phyloP scores from a whole-genome alignment of 2,113 vertebrate species.

The Lonchura striata region DNA sequence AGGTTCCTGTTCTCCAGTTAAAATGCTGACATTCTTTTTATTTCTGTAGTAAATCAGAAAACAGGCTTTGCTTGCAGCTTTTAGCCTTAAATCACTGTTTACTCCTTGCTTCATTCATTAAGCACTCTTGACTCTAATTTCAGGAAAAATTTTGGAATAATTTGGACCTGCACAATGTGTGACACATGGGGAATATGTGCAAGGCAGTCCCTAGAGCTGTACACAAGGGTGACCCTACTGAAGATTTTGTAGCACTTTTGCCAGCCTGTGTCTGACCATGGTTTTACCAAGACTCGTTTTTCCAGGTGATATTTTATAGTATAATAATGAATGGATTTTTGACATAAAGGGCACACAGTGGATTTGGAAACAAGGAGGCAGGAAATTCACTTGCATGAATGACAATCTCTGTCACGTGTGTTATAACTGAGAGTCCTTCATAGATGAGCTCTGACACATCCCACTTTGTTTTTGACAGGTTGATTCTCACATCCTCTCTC shows the following conservation, averaged over 20 bases:
- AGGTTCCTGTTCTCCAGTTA: not conserved
- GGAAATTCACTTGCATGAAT: not conserved
- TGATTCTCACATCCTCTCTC: not conserved
- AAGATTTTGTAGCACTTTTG: not conserved
- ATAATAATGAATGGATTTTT: not conserved
- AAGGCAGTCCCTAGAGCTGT: not conserved
- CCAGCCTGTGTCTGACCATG: fast-evolving
- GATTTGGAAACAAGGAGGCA: not conserved
- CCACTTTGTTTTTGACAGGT: not conserved
- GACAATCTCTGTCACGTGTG: not conserved
- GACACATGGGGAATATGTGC: fast-evolving
- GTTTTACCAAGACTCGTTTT: not conserved
- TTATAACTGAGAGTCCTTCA: not conserved
- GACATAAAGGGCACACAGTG: not conserved
- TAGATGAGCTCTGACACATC: not conserved
- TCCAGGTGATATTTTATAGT: not conserved
- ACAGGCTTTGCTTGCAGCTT: not conserved
- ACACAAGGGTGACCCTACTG: not conserved
- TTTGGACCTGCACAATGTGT: not conserved
- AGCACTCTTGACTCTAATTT: not conserved
- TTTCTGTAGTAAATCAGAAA: not conserved
- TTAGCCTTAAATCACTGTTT: not conserved
- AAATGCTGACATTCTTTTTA: not conserved
- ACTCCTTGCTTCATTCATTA: not conserved
- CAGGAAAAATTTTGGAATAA: not conserved